phyloP scores from a whole-genome alignment of 2,797 vertebrate species.

The Hippopotamyrus pictus region DNA sequence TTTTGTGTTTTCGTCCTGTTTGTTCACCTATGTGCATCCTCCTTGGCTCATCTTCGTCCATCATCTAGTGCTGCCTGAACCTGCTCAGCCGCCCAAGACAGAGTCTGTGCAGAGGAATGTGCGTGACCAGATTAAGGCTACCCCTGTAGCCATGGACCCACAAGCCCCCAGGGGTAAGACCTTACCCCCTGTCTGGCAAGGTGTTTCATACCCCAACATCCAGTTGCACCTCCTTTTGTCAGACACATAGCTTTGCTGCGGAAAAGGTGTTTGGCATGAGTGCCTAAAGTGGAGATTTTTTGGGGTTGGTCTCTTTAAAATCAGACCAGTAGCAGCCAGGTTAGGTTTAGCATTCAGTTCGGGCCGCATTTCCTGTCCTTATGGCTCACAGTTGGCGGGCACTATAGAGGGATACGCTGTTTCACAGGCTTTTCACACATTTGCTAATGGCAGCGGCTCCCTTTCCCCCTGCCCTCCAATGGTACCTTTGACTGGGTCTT shows the following conservation, averaged over 20 bases:
- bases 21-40: not conserved
- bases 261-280: not conserved
- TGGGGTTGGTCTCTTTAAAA: not conserved
- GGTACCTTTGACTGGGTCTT: not conserved
- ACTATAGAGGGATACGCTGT: not conserved
- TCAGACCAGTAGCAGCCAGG: not conserved
- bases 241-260: not conserved
- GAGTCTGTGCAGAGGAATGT: conserved; percentile 56
- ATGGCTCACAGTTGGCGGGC: not conserved
- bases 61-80: conserved; percentile 51
- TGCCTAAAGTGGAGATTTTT: not conserved
- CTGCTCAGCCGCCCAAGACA: conserved; percentile 53
- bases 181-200: not conserved
- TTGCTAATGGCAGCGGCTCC: not conserved
- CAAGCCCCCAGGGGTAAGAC: conserved; percentile 53
- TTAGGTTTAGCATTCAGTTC: not conserved
- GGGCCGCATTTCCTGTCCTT: not conserved
- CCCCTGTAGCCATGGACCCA: conserved; percentile 51
- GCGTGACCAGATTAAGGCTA: conserved; percentile 59
- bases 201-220: not conserved
- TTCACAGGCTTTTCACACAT: not conserved
- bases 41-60: not conserved
- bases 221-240: not conserved
- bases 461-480: not conserved
- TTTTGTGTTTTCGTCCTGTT: not conserved